A percentile compares a stretch with the other conserved stretches of the same genome.
Evolutionary conservation across 2,797 vertebrate species (phyloP).

Genomic region (Acanthurus lineatus): DNA sequence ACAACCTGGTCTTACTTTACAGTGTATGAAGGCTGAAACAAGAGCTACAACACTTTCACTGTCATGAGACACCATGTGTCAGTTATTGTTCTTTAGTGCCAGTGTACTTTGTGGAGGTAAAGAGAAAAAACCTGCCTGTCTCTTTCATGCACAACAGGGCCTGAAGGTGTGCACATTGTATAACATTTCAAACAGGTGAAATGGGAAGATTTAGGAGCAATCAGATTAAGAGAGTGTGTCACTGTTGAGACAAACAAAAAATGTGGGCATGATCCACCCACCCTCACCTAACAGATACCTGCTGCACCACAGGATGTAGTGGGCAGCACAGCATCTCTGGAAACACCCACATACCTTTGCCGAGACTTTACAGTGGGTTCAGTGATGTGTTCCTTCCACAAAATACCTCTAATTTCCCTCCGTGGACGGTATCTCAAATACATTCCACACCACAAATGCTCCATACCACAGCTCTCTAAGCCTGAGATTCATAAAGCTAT

Average conservation of each 20-base stretch:
- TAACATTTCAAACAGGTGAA: slow-evolving; percentile 43
- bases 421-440: slow-evolving; percentile 2
- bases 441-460: slow-evolving; percentile 23
- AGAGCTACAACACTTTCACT: slow-evolving; percentile 38
- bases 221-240: slow-evolving; percentile 66
- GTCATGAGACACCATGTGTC: slow-evolving; percentile 52
- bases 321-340: slow-evolving; percentile 23
- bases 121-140: not conserved
- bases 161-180: slow-evolving; percentile 34
- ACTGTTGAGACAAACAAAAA: slow-evolving; percentile 70
- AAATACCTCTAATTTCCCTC: slow-evolving; percentile 17
- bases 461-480: slow-evolving; percentile 14
- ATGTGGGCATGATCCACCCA: slow-evolving; percentile 44
- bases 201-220: slow-evolving; percentile 40
- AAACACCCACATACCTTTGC: slow-evolving; percentile 17
- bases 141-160: slow-evolving; percentile 26
- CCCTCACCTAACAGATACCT: slow-evolving; percentile 49
- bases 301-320: slow-evolving; percentile 41
- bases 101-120: not conserved
- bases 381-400: slow-evolving; percentile 17
- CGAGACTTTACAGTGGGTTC: slow-evolving; percentile 21
- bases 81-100: slow-evolving; percentile 46
- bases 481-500: slow-evolving; percentile 44
- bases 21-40: slow-evolving; percentile 20
- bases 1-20: slow-evolving; percentile 33